phyloP scores from a whole-genome alignment of 2,797 vertebrate genomes.

The Pantherophis vulpinus region DNA sequence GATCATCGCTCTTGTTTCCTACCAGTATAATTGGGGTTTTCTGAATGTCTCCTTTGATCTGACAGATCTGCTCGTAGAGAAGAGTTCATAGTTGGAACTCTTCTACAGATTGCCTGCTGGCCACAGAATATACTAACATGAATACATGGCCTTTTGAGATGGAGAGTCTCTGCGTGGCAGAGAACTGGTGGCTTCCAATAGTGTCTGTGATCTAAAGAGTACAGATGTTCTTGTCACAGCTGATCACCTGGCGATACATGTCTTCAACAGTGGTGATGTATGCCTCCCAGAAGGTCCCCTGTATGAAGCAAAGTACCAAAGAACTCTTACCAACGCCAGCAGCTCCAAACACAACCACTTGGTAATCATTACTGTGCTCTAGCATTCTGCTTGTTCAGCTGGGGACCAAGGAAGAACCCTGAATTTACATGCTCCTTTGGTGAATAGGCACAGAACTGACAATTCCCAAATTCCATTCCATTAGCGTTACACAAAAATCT shows the following conservation, averaged over 20 bases:
- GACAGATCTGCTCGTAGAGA: conserved; percentile 66
- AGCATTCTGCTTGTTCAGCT: conserved; percentile 52
- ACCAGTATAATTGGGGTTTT: conserved; percentile 71
- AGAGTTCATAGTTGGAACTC: conserved; percentile 66
- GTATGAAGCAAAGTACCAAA: conserved; percentile 69
- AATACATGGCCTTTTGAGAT: conserved; percentile 72
- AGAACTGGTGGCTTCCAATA: conserved; percentile 67
- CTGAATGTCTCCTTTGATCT: conserved; percentile 69
- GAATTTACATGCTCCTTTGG: conserved; percentile 24
- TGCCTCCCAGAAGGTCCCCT: conserved; percentile 42
- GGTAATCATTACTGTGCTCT: conserved; percentile 68
- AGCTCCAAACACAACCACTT: conserved; percentile 69
- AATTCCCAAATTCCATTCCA: too few species aligned
- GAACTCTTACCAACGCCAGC: conserved; percentile 73
- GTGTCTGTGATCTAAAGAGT: conserved; percentile 70
- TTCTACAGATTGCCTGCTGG: conserved; percentile 69
- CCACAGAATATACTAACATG: conserved; percentile 71
- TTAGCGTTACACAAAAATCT: too few species aligned
- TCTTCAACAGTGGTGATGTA: conserved; percentile 52
- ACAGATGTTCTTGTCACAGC: conserved; percentile 64
- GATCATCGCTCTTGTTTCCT: conserved; percentile 69
- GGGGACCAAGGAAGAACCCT: background rate
- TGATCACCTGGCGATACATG: conserved; percentile 69
- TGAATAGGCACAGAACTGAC: background rate
- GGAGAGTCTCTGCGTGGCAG: conserved; percentile 67